Base-by-base conservation (phyloP, 2,888 invertebrate genomes). In the Loripinus fragilis region DNA sequence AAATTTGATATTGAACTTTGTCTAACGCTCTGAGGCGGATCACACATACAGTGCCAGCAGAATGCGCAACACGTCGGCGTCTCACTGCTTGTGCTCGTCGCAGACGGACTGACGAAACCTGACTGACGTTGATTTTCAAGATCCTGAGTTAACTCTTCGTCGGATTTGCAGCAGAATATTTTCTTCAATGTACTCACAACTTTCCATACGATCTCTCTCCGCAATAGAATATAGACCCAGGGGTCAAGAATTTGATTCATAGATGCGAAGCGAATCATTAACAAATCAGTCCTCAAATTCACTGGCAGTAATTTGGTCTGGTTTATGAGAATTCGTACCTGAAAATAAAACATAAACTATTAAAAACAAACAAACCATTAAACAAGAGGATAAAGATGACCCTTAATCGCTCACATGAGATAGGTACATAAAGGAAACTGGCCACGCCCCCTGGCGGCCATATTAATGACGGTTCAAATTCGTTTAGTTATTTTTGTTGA, bases 201-300 rank as follows among this genome's bases (percentile, higher is more conserved):
- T 50, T 83, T 83, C 87, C 86, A 87, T 7, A 90, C 83, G 10
- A 90, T 74, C 64, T 90, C 88, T 66, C 92, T 89, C 42, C 93
- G 87, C 70, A 93, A 88, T 25, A 93, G 87, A 76, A 93, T 92
- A 85, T 93, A 93, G 23, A 93, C 92, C 93, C 93, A 93, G 28
- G 93, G 93, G 77, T 93, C 93, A 25, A 93, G 86, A 55, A 93
- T 90, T 78, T 92, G 93, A 81, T 93, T 93, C 76, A 93, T 81
- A 17, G 92, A 92, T 8, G 92, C 93, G 17, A 92, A 83, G 0
- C 92, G 89, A 12, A 93, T 89, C 71, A 90, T 87, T 30, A 91
- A 76, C 23, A 93, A 80, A 67, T 92, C 93, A 28, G 80, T 70
- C 30, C 75, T 41, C 41, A 79, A 50, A 55, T 86, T 78, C n/a